Evolutionary conservation across 2,113 vertebrate genomes (phyloP), one percentile per base, ranked within the genome.

Genomic region (Platysteira castanea): DNA sequence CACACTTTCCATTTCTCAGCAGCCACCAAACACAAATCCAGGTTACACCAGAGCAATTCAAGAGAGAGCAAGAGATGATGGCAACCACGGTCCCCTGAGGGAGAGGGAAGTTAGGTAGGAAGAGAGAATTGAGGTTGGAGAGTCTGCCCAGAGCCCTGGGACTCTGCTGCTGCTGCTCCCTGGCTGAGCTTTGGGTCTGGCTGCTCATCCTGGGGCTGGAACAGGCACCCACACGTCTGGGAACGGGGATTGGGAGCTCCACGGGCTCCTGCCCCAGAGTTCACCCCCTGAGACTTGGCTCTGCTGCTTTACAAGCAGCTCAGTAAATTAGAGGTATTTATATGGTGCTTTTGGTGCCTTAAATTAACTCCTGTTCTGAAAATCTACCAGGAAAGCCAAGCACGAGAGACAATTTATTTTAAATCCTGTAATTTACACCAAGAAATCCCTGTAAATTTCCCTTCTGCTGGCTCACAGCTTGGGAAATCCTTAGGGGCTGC

Each of bases 151-250:
- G 63, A 7, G 57, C 60, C 11, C 68, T 46, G 35, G 54, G 81
- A 30, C 26, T 9, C 65, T 61, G 12, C 67, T 3, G 3, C 5
- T 13, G 41, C 60, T 10, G 10, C 6, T 16, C 13, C 70, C 7
- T 3, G 30, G 22, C 11, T 1, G 22, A 26, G 44, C 19, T 33
- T 20, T 11, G 15, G 64, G 19, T 22, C 50, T 9, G 79, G 57
- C 17, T 17, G 60, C 53, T 83, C 60, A 20, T 26, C 53, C 31
- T 2, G 27, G 53, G 39, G 53, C 52, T 54, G 11, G 2, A 9
- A 33, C 41, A 19, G 3, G 3, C 4, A 6, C 24, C 61, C 26
- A 65, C 63, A 19, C 1, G 0, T 3, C 46, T 6, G 3, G 18
- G n/a, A 46, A 16, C 0, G 1, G 42, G 63, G 2, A 23, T 1